These are phyloP conservation scores for Pogoniulus pusillus DNA, from an alignment of 2,797 vertebrate species.

Conservation along the genomic window DNA sequence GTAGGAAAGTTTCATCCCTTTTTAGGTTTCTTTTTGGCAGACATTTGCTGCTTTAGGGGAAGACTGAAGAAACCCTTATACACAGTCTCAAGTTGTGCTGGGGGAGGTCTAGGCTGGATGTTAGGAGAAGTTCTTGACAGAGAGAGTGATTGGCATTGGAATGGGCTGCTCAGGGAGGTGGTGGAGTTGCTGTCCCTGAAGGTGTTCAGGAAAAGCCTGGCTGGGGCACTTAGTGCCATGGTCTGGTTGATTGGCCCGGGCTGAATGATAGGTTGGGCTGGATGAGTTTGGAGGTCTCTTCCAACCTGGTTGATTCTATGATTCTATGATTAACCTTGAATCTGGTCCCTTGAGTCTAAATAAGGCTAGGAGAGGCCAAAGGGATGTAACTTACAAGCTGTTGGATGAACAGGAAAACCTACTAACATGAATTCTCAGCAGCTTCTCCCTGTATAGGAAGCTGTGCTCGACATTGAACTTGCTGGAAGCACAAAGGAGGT, in stretches of 20 bases:
- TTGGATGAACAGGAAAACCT: slow-evolving; percentile 16
- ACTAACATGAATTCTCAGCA: background rate
- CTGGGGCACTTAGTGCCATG: too few relatives aligned
- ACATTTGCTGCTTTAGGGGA: slow-evolving; percentile 6
- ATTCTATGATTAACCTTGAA: slow-evolving; percentile 32
- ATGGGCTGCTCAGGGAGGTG: too few relatives aligned
- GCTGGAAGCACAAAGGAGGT: slow-evolving; percentile 22
- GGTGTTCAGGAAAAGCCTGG: too few relatives aligned
- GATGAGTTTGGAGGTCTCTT: too few relatives aligned
- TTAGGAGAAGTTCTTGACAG: too few relatives aligned
- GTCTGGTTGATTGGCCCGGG: too few relatives aligned
- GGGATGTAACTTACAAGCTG: slow-evolving; percentile 31
- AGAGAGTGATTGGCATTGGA: too few relatives aligned
- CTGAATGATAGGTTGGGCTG: too few relatives aligned
- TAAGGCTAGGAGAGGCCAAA: slow-evolving; percentile 10
- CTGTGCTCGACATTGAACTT: background rate
- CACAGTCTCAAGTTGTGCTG: too few relatives aligned
- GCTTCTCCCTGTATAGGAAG: background rate
- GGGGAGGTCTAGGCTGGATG: too few relatives aligned
- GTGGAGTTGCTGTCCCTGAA: too few relatives aligned
- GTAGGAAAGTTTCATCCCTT: background rate
- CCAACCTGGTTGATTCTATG: too few relatives aligned
- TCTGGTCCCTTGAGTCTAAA: slow-evolving; percentile 9
- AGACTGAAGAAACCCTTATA: background rate
- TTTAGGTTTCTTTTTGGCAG: background rate